A percentile compares a stretch with the other conserved stretches of the same genome.
phyloP scores from a whole-genome alignment of 2,113 vertebrate genomes.

The Peucedramus taeniatus region DNA sequence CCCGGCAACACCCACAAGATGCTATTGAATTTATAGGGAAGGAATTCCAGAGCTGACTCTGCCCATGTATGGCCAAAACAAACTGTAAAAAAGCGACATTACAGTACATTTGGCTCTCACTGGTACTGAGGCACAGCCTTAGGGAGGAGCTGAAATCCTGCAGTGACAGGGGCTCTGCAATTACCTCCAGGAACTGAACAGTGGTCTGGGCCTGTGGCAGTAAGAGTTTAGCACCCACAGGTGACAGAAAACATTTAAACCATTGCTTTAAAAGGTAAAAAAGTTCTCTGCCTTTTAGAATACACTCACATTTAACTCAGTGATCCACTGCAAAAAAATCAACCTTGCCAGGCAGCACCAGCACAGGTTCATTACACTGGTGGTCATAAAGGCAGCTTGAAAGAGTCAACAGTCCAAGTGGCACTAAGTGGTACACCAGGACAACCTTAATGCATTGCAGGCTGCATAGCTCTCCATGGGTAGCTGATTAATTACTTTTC shows the following conservation, averaged over 20 bases:
- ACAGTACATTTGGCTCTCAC: neutral
- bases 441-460: neutral
- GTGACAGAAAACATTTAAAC: neutral
- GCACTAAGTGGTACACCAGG: neutral
- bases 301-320: neutral
- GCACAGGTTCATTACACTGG: fast-evolving
- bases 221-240: neutral
- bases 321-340: neutral
- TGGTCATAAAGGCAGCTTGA: neutral
- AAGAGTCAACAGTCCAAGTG: neutral
- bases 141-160: neutral
- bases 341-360: neutral
- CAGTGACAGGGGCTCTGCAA: neutral
- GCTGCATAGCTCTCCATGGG: neutral
- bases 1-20: conserved; percentile 39
- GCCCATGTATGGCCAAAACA: conserved; percentile 64
- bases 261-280: neutral
- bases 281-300: neutral
- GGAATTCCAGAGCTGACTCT: conserved; percentile 54
- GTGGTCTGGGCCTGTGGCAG: fast-evolving
- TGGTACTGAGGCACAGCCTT: neutral
- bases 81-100: neutral
- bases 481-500: neutral
- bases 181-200: neutral
- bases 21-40: conserved; percentile 48